Evolutionary conservation across 1,140 invertebrate species (phyloP).

Genomic region (Dinothrombium tinctorium): DNA sequence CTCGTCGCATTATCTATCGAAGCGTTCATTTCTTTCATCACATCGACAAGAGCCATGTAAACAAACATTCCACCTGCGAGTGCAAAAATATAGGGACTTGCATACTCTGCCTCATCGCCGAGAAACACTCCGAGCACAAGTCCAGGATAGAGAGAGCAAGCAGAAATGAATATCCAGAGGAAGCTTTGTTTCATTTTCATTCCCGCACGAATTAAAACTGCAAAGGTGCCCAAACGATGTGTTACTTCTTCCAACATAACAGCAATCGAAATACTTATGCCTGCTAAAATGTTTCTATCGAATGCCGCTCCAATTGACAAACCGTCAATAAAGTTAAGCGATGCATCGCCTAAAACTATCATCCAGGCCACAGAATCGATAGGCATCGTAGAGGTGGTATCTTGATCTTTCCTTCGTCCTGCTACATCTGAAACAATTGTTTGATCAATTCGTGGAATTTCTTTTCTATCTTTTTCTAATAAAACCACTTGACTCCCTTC

Average conservation of each 20-base stretch:
- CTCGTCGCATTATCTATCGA: slow-evolving; percentile 10
- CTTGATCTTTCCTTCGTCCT: slow-evolving; percentile 9
- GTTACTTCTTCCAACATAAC: slow-evolving; percentile 42
- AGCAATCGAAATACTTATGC: slow-evolving; percentile 36
- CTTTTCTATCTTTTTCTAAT: not conserved
- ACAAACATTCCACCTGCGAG: slow-evolving; percentile 37
- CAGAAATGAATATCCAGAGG: slow-evolving; percentile 38
- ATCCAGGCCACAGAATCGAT: slow-evolving; percentile 13
- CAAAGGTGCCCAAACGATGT: slow-evolving; percentile 46
- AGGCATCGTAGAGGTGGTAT: slow-evolving; percentile 1
- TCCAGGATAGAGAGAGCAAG: slow-evolving; percentile 37
- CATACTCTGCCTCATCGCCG: slow-evolving; percentile 23
- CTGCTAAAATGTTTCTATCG: slow-evolving; percentile 31
- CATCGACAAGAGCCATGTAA: slow-evolving; percentile 37
- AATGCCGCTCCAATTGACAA: slow-evolving; percentile 29
- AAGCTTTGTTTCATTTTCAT: slow-evolving; percentile 37
- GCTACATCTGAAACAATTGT: slow-evolving; percentile 7
- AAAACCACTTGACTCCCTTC: no score
- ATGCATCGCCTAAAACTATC: slow-evolving; percentile 13
- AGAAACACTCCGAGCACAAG: slow-evolving; percentile 30
- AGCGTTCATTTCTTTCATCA: slow-evolving; percentile 23
- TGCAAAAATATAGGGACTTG: slow-evolving; percentile 29
- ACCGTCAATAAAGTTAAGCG: slow-evolving; percentile 13
- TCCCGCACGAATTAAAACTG: slow-evolving; percentile 39
- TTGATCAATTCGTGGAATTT: slow-evolving; percentile 3